Base-by-base conservation (phyloP, 2,888 invertebrate genomes). In the Halocaridina rubra region DNA sequence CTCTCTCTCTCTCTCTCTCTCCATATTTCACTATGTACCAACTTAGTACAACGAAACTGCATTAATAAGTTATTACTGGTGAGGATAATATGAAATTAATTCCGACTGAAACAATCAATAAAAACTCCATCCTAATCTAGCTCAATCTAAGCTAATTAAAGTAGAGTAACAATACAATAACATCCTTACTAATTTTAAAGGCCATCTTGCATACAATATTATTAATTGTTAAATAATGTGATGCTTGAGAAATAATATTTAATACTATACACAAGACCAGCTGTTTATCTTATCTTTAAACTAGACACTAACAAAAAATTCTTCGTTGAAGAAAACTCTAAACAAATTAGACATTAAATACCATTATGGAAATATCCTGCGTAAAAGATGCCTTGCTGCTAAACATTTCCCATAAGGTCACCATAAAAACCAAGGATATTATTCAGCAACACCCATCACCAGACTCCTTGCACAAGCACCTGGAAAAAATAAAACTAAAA, bases 1-100 rank as follows among this genome's bases (percentile, higher is more conserved):
- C 74, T 33, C 39, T 33, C 74, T 74, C 74, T 74, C 74, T 74
- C 74, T 72, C 72, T 72, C 72, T 72, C 72, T 72, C 72, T 72
- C 72, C 39, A 32, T 74, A 30, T 30, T 39, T 74, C 39, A 32
- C 39, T 39, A 30, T 33, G n/a, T 33, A 39, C 22, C 24, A 16
- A 19, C 22, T 32, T 16, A 10, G 22, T 16, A 22, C 24, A 3
- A 33, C 39, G 19, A 33, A 10, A 8, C n/a, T 7, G 1, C 39
- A 33, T 39, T 22, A 22, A n/a, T 74, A 33, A n/a, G 22, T 32
- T 19, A 24, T 27, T 67, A 22, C 3, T 30, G 22, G n/a, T 67
- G 30, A 29, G n/a, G 29, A 29, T 69, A 69, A 24, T 29, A 2
- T 1, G 27, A 27, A 27, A n/a, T 19, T 3, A 22, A 24, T 3